A percentile compares a stretch with the other conserved stretches of the same genome.
phyloP scores from a whole-genome alignment of 2,888 invertebrate species.

The Amaurobius ferox region DNA sequence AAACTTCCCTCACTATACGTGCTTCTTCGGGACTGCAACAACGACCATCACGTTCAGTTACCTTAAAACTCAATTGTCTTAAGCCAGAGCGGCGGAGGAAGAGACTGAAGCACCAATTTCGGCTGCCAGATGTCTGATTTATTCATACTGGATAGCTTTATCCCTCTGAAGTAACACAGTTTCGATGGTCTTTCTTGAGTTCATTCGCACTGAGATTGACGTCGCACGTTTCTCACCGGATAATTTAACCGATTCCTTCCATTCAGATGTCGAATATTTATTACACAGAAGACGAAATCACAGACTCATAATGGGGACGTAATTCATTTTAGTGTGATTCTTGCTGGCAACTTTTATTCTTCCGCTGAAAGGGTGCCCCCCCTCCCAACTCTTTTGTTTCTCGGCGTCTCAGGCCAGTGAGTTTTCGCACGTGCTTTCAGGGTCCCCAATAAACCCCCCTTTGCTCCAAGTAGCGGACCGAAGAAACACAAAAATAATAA shows the following conservation, averaged over 20 bases:
- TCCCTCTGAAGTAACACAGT: background rate
- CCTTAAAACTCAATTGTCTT: background rate
- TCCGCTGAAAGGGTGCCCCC: background rate
- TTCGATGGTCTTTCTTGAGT: no score
- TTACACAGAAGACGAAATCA: slow-evolving; percentile 2
- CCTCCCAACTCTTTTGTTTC: background rate
- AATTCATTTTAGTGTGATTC: slow-evolving; percentile 7
- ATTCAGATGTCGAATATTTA: slow-evolving; percentile 12
- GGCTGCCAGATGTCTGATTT: background rate
- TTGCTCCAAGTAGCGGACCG: slow-evolving; percentile 39
- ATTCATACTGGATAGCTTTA: background rate
- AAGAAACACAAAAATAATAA: slow-evolving; percentile 29
- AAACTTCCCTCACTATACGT: background rate
- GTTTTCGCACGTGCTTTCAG: slow-evolving; percentile 66
- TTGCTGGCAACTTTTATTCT: slow-evolving; percentile 1
- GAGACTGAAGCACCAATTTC: background rate
- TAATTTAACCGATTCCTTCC: slow-evolving; percentile 16
- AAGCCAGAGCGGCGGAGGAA: background rate
- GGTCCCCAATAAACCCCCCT: background rate
- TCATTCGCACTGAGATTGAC: background rate
- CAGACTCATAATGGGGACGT: slow-evolving; percentile 1
- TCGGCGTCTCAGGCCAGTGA: slow-evolving; percentile 47
- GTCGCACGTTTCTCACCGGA: background rate
- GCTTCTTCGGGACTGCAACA: background rate
- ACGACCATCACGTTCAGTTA: no score